These are phyloP conservation scores for Drosophila borealis DNA, from an alignment of 2,888 invertebrate genomes.

Conservation along the genomic window DNA sequence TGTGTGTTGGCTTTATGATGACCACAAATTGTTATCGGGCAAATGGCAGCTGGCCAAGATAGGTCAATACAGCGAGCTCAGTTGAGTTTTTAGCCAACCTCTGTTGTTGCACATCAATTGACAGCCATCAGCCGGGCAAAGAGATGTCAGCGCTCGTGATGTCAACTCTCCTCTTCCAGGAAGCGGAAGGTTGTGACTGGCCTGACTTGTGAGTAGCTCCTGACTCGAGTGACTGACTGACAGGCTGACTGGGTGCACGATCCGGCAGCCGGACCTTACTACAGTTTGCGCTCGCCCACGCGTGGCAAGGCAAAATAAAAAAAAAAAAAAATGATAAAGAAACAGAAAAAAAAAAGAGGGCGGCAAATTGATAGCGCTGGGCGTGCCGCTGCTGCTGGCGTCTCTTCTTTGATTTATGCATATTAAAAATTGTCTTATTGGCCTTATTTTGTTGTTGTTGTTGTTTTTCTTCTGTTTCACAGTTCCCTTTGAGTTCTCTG, in stretches of 20 bases:
- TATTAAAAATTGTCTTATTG: conserved; percentile 70
- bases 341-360: conserved; percentile 6
- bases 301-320: not conserved
- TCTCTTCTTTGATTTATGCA: conserved; percentile 67
- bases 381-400: conserved; percentile 2
- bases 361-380: conserved; percentile 21
- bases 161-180: conserved; percentile 41
- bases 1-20: conserved; percentile 43
- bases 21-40: conserved; percentile 70
- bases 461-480: conserved; percentile 3
- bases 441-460: conserved; percentile 10
- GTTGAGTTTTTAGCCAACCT: conserved; percentile 10
- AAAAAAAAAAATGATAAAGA: not conserved
- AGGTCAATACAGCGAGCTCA: conserved; percentile 21
- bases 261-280: not conserved
- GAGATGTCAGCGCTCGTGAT: conserved; percentile 43
- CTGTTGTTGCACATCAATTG: conserved; percentile 27
- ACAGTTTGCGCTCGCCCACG: conserved; percentile 18
- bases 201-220: conserved; percentile 14
- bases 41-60: conserved; percentile 18
- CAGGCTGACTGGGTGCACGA: conserved; percentile 11
- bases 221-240: conserved; percentile 7
- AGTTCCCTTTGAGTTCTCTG: not conserved
- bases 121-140: conserved; percentile 11
- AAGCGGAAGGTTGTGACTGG: conserved; percentile 50